A percentile compares a stretch with the other conserved stretches of the same genome.
These are phyloP conservation scores for Phlogophora meticulosa DNA, from an alignment of 2,888 invertebrate genomes.

Conservation along the genomic window DNA sequence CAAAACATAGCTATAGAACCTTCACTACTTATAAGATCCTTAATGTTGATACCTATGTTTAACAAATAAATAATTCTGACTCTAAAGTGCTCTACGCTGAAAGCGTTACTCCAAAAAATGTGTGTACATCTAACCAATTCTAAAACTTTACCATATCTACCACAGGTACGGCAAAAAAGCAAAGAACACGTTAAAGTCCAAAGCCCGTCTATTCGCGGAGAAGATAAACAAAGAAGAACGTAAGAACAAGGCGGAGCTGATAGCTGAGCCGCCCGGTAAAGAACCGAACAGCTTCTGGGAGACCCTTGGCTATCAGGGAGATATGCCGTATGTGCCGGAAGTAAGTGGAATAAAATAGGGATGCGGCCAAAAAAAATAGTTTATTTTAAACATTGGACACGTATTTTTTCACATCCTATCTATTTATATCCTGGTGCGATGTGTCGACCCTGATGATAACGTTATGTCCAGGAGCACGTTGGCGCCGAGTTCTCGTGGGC, in stretches of 20 bases:
- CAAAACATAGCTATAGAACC: no score
- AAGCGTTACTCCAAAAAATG: no score
- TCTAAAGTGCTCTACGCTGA: no score
- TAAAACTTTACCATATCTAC: not conserved
- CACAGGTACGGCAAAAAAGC: constrained; percentile 94
- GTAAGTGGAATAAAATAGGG: constrained; percentile 62
- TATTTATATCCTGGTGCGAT: no score
- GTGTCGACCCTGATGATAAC: no score
- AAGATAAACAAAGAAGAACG: constrained; percentile 99
- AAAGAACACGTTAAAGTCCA: constrained; percentile 97
- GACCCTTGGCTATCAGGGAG: constrained; percentile 92
- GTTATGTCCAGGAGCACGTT: constrained; percentile 92
- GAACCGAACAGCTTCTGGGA: constrained; percentile 97
- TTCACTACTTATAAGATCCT: no score
- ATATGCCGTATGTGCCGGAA: constrained; percentile 83
- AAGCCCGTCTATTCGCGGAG: constrained; percentile 97
- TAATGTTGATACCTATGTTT: no score
- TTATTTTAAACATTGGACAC: no score
- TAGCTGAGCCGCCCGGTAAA: constrained; percentile 95
- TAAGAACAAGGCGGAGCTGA: constrained; percentile 98
- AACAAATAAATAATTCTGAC: no score
- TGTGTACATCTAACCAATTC: no score
- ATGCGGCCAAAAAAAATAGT: no score
- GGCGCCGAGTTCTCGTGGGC: constrained; percentile 92
- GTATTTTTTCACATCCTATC: no score